Evolutionary conservation across 2,888 invertebrate genomes (phyloP).

Genomic region (Limnephilus auricula): DNA sequence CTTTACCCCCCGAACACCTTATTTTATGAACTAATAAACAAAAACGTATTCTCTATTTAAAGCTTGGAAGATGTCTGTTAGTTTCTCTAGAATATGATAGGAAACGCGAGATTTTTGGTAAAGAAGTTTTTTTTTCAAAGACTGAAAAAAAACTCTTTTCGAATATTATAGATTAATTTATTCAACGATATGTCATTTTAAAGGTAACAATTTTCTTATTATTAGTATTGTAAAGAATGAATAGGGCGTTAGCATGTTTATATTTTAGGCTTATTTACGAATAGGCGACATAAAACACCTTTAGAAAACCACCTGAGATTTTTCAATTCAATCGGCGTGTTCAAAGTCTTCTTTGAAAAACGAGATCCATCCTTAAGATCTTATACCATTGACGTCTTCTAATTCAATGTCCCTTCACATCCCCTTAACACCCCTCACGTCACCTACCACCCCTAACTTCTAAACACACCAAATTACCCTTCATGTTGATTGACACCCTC

Average conservation of each 20-base stretch:
- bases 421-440: neutral
- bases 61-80: too few relatives aligned
- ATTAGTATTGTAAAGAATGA: neutral
- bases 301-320: neutral
- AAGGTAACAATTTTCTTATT: neutral
- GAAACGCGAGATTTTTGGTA: too few relatives aligned
- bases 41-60: too few relatives aligned
- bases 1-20: too few relatives aligned
- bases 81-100: too few relatives aligned
- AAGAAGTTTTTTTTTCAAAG: too few relatives aligned
- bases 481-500: neutral
- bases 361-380: constrained; percentile 21
- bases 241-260: neutral
- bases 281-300: neutral
- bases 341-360: constrained; percentile 11
- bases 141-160: too few relatives aligned
- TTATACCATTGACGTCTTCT: constrained; percentile 52
- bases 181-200: neutral
- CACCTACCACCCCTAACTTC: neutral
- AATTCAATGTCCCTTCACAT: constrained; percentile 57
- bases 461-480: neutral
- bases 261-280: neutral
- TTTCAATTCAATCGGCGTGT: neutral
- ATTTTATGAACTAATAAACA: too few relatives aligned
- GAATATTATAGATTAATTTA: neutral